Percentiles rank a stretch among this genome's conserved stretches.
These are phyloP conservation scores for Craterocephalus amniculus DNA, from an alignment of 2,797 vertebrate species.

Conservation along the genomic window DNA sequence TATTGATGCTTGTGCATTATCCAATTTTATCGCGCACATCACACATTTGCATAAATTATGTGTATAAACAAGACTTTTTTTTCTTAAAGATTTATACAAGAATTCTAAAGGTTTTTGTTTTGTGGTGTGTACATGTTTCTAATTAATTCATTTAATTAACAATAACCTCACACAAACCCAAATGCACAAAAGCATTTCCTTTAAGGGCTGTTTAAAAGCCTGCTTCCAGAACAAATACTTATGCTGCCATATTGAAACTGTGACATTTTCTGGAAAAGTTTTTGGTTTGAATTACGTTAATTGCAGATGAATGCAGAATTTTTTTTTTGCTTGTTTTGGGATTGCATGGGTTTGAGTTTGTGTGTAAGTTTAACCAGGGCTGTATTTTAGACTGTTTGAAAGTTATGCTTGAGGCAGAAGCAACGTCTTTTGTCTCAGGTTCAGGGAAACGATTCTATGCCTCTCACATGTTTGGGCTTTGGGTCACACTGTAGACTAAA, in stretches of 20 bases:
- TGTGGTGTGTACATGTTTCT: slow-evolving; percentile 15
- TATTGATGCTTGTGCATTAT: background rate
- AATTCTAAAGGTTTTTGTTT: background rate
- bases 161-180: slow-evolving; percentile 37
- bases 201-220: slow-evolving; percentile 58
- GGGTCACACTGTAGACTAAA: slow-evolving; percentile 44
- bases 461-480: slow-evolving; percentile 66
- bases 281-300: background rate
- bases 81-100: background rate
- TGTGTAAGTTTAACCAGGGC: slow-evolving; percentile 9
- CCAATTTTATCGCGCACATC: background rate
- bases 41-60: too few relatives aligned
- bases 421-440: slow-evolving; percentile 42
- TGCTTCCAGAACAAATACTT: slow-evolving; percentile 42
- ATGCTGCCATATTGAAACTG: slow-evolving; percentile 33
- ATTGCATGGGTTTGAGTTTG: slow-evolving; percentile 2
- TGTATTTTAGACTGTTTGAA: slow-evolving; percentile 34
- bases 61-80: background rate
- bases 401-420: slow-evolving; percentile 40
- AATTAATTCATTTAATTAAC: slow-evolving; percentile 21
- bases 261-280: slow-evolving; percentile 32
- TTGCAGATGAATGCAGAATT: slow-evolving; percentile 9
- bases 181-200: slow-evolving; percentile 46
- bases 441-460: slow-evolving; percentile 42
- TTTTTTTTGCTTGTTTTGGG: slow-evolving; percentile 9